These are phyloP conservation scores for Chiloscyllium plagiosum DNA, from an alignment of 2,113 vertebrate species.

Conservation along the genomic window DNA sequence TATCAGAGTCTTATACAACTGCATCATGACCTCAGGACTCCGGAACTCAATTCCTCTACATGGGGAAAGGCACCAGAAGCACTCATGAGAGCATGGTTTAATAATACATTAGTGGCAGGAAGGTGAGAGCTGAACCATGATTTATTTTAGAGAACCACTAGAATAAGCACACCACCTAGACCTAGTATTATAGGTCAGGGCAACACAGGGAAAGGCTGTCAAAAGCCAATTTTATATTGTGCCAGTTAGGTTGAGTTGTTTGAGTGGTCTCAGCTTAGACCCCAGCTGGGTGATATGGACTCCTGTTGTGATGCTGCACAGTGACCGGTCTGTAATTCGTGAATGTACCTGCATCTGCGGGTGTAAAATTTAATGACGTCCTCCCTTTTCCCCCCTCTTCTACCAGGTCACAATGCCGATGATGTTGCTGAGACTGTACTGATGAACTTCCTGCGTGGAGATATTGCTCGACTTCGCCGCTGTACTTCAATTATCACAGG, in stretches of 20 bases:
- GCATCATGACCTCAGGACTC: too few relatives aligned
- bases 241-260: too few relatives aligned
- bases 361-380: background rate
- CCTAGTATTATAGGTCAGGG: background rate
- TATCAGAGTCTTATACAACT: too few relatives aligned
- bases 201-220: background rate
- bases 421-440: conserved; percentile 79
- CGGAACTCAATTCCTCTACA: too few relatives aligned
- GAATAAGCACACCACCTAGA: background rate
- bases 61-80: background rate
- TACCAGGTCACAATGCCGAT: conserved; percentile 77
- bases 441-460: conserved; percentile 82
- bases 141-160: background rate
- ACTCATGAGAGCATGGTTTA: background rate
- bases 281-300: background rate
- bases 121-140: background rate
- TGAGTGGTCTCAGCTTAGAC: background rate
- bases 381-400: background rate
- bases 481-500: conserved; percentile 63
- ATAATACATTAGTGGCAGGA: background rate
- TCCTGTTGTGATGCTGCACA: background rate
- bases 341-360: background rate
- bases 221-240: too few relatives aligned
- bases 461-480: conserved; percentile 67
- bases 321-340: too few relatives aligned